Evolutionary conservation across 2,888 invertebrate genomes (phyloP).

Genomic region (Amphipoea oculea): DNA sequence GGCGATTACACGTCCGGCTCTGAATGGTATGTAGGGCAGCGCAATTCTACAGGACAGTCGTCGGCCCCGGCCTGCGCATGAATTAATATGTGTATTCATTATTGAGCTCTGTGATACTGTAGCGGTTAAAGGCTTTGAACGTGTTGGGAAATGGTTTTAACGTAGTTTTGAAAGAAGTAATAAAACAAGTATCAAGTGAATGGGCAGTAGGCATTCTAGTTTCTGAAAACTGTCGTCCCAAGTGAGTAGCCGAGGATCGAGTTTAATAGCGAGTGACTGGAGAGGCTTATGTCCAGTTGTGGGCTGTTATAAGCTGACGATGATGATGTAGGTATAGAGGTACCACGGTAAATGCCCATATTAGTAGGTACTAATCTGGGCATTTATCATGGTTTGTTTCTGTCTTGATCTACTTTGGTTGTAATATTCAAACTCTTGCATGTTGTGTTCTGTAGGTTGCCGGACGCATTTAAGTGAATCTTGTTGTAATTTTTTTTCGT

Average conservation of each 20-base stretch:
- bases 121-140: neutral
- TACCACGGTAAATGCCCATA: no score
- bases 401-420: neutral
- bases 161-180: neutral
- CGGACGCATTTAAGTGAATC: neutral
- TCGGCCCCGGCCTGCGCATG: neutral
- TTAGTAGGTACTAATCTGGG: neutral
- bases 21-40: slow-evolving; percentile 46
- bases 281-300: neutral
- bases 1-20: slow-evolving; percentile 39
- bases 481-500: neutral
- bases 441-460: neutral
- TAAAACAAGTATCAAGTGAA: neutral
- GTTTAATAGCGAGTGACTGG: neutral
- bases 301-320: neutral
- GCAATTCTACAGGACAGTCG: slow-evolving; percentile 26
- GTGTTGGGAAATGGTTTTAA: neutral
- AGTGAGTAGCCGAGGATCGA: neutral
- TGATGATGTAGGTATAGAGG: neutral
- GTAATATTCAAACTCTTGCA: neutral
- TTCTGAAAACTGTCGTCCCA: neutral
- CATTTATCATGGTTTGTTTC: neutral
- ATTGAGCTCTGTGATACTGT: neutral
- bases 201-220: neutral
- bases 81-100: slow-evolving; percentile 6